phyloP scores from a whole-genome alignment of 2,888 invertebrate genomes.

The Yponomeuta evonymella region DNA sequence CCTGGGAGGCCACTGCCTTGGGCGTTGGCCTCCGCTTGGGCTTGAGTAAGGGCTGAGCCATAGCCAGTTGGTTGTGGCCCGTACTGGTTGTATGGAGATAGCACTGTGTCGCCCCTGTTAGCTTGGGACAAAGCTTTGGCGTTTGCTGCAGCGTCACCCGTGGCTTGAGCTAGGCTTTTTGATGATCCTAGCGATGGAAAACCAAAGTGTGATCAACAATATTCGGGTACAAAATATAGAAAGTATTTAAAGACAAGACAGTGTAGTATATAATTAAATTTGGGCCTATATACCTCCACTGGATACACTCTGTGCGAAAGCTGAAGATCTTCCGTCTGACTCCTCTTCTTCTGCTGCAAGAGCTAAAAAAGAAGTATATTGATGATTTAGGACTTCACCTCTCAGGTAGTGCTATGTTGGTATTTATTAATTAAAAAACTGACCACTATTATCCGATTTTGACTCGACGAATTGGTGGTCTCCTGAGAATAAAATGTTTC shows the following conservation, averaged over 20 bases:
- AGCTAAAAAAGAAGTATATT: background rate
- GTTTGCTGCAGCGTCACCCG: slow-evolving; percentile 7
- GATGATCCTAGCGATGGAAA: background rate
- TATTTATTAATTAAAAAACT: too few relatives aligned
- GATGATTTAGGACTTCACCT: too few relatives aligned
- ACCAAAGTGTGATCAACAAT: background rate
- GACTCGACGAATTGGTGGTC: too few relatives aligned
- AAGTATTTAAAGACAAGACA: background rate
- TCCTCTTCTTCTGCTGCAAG: background rate
- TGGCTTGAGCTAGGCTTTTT: background rate
- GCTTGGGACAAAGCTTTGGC: background rate
- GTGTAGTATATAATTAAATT: background rate
- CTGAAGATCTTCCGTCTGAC: background rate
- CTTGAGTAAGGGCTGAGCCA: slow-evolving; percentile 16
- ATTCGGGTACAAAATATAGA: background rate
- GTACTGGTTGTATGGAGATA: too few relatives aligned
- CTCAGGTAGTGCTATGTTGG: too few relatives aligned
- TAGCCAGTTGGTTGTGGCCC: too few relatives aligned
- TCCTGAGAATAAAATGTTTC: too few relatives aligned
- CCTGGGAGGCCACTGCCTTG: slow-evolving; percentile 14
- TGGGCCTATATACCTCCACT: background rate
- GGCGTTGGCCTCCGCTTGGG: slow-evolving; percentile 17
- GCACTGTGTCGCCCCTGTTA: background rate
- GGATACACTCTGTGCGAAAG: background rate
- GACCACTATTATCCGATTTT: too few relatives aligned